Base-by-base conservation (phyloP, 2,113 vertebrate species). In the Onychostruthus taczanowskii region DNA sequence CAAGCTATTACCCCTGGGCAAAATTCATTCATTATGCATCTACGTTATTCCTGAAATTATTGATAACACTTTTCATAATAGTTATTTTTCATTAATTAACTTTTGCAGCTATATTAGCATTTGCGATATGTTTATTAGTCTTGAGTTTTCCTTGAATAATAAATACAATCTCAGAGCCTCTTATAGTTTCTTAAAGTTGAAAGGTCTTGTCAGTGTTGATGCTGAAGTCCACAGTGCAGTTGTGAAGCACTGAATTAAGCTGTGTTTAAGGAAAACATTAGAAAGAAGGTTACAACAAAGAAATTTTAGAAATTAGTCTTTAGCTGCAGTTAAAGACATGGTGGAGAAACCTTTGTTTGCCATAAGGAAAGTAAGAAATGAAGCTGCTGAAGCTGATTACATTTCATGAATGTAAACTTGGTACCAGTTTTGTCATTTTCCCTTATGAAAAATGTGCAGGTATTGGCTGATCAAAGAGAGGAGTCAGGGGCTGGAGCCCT, bases 81-180 rank as follows among this genome's bases (percentile, higher is more conserved):
- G 97, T 98, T 98, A 98, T 98, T 99, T 99, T 98, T 98, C 97
- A 98, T 98, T 98, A 97, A 98, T 99, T 98, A 98, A 98, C 98
- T 98, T 98, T 98, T 98, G 97, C 97, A 95, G 98, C 96, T 96
- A 89, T 98, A 96, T 98, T 98, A 98, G 94, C 96, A 97, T 98
- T 98, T 98, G 98, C 96, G 84, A 98, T 98, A 98, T 95, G 89
- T 98, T 98, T 98, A 98, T 98, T 98, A 98, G 98, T 98, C 97
- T 98, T 88, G 87, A 97, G 91, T 96, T 94, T 97, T 97, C 96
- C 68, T 93, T 97, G 94, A 97, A 96, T 97, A 97, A 97, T 94
- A 97, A 98, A 95, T 93, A 79, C 53, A 69, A 64, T 94, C 95
- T 97, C 94, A 76, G 94, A 96, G 81, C 91, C 74, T 96, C 37